A percentile compares a stretch with the other conserved stretches of the same genome.
phyloP scores from a whole-genome alignment of 2,797 vertebrate genomes.

The Knipowitschia caucasica region DNA sequence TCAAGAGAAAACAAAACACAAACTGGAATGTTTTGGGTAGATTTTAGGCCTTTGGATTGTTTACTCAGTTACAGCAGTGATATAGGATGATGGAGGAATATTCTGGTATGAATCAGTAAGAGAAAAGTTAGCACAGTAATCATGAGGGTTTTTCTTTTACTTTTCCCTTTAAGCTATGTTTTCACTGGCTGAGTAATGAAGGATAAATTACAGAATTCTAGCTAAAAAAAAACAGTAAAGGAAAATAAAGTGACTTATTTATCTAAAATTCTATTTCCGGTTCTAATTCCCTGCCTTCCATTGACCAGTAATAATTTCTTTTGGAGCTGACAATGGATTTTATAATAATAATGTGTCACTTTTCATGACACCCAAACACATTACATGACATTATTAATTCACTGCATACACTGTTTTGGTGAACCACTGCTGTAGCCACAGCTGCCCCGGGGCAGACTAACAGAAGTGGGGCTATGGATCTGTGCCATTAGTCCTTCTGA shows the following conservation, averaged over 20 bases:
- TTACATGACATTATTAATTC: no score
- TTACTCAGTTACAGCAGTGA: slow-evolving; percentile 32
- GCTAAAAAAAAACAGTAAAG: not conserved
- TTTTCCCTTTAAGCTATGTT: not conserved
- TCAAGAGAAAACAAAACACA: slow-evolving; percentile 43
- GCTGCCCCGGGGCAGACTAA: no score
- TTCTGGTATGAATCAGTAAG: not conserved
- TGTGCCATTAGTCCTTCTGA: no score
- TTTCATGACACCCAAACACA: no score
- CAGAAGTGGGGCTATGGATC: no score
- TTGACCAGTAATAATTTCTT: not conserved
- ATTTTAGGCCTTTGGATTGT: slow-evolving; percentile 47
- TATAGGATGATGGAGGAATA: not conserved
- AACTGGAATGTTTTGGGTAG: slow-evolving; percentile 42
- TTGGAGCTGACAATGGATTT: not conserved
- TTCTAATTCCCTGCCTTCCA: not conserved
- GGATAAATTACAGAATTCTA: not conserved
- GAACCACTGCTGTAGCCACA: no score
- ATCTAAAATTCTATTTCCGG: not conserved
- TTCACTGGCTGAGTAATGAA: not conserved
- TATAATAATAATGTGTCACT: not conserved
- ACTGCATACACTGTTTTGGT: no score
- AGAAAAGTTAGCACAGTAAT: not conserved
- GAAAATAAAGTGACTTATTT: no score
- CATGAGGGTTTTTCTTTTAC: not conserved